phyloP scores from a whole-genome alignment of 2,113 vertebrate genomes.

The Illadopsis cleaveri region DNA sequence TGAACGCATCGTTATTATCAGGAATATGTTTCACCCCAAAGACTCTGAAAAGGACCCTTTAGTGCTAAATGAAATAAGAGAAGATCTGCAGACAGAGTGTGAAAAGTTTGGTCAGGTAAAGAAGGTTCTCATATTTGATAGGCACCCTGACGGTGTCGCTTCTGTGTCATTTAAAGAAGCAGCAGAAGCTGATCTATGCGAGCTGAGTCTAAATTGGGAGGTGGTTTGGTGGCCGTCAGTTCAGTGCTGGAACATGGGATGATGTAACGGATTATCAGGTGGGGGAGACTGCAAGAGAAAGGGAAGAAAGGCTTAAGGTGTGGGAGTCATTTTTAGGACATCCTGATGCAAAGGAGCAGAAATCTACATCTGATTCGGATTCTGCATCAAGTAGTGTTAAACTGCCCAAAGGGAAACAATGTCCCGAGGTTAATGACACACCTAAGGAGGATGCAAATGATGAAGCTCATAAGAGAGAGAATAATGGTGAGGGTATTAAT shows the following conservation, averaged over 20 bases:
- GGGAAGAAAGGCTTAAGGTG: conserved; percentile 91
- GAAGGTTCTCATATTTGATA: conserved; percentile 95
- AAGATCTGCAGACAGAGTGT: conserved; percentile 91
- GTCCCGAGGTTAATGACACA: conserved; percentile 11
- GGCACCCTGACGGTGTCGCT: conserved; percentile 92
- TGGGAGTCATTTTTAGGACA: conserved; percentile 85
- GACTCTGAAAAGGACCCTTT: conserved; percentile 96
- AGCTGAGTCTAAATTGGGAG: conserved; percentile 83
- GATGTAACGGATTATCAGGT: conserved; percentile 94
- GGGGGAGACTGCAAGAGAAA: conserved; percentile 91
- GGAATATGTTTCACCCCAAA: conserved; percentile 96
- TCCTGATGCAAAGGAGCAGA: conserved; percentile 43
- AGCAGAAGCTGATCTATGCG: conserved; percentile 85
- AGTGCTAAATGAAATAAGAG: conserved; percentile 93
- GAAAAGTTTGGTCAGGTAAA: conserved; percentile 95
- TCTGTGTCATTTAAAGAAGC: conserved; percentile 91
- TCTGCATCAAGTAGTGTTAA: conserved; percentile 27
- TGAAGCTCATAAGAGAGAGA: conserved; percentile 18
- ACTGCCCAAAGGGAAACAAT: conserved; percentile 27
- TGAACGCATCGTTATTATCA: conserved; percentile 91
- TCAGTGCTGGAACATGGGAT: conserved; percentile 87
- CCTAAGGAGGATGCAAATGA: conserved; percentile 7
- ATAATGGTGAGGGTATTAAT: conserved; percentile 36
- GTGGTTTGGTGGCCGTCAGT: conserved; percentile 94
- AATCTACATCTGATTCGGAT: background rate